Base-by-base conservation (phyloP, 1,140 invertebrate species). In the Panagrolaimus sp. region DNA sequence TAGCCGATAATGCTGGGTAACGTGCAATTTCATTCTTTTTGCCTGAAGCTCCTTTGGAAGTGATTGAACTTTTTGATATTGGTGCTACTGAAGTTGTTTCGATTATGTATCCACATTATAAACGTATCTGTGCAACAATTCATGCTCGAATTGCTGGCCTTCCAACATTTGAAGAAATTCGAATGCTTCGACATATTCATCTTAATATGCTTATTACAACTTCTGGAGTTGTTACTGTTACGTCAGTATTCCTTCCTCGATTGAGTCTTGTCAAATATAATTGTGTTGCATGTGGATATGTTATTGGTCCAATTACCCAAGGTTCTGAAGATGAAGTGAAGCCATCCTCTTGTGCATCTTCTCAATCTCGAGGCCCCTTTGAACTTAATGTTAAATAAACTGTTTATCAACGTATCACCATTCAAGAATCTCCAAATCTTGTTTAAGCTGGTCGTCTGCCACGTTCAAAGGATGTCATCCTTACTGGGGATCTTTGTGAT, bases 361-460 rank as follows among this genome's bases (percentile, higher is more conserved):
- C 96, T 89, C 96, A 98, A 84, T 94, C 92, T 82, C 87, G 87
- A 70, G 96, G 96, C 4, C 96, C 96, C 0, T 99, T 98, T 84
- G 86, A 87, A 73, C 84, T 88, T 38, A 88, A 89, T 72, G 87
- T 87, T 84, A 87, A 88, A 78, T 90, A 92, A 90, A 98, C 96
- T 4, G 80, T 99, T 83, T 99, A 98, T 83, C 96, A 99, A 85
- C 92, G 95, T 80, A 90, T 99, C 17, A 96, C 93, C 0, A 88
- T 99, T 67, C 96, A 99, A 88, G 96, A 99, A 86, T 94, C 93
- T 48, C 87, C 87, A 15, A 87, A 87, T 26, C 87, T 87, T 74
- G 92, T 98, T 65, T 91, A 94, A 0, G 93, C 96, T 43, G 96
- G 96, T 24, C 88, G 96, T 65, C 90, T 99, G 63, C 96, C 96